phyloP scores from a whole-genome alignment of 2,888 invertebrate species.

The Glaucopsyche alexis region DNA sequence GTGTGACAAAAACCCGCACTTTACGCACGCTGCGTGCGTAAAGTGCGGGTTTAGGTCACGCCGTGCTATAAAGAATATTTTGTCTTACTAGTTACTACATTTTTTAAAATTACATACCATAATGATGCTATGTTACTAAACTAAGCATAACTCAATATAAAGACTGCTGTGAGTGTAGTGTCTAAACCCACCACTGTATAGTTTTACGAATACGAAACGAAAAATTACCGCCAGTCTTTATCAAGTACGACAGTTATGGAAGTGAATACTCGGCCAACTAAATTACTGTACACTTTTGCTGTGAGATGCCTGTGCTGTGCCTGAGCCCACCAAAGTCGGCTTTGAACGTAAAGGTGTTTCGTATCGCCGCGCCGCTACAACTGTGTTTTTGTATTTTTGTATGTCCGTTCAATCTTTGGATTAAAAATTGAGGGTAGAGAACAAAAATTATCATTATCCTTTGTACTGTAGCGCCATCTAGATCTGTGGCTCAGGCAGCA shows the following conservation, averaged over 20 bases:
- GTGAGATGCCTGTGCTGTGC: slow-evolving; percentile 20
- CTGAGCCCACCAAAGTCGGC: slow-evolving; percentile 13
- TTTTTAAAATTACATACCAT: too few relatives aligned
- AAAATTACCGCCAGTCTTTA: slow-evolving; percentile 1
- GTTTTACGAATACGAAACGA: slow-evolving; percentile 19
- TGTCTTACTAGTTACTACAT: too few relatives aligned
- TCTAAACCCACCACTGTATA: slow-evolving; percentile 22
- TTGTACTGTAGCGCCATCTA: background rate
- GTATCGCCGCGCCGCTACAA: background rate
- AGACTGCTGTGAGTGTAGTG: slow-evolving; percentile 15
- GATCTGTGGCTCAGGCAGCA: slow-evolving; percentile 30
- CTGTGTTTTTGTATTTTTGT: slow-evolving; percentile 14
- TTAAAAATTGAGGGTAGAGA: slow-evolving; percentile 3
- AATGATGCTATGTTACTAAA: too few relatives aligned
- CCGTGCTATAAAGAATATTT: too few relatives aligned
- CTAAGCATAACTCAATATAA: background rate
- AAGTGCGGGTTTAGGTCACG: too few relatives aligned
- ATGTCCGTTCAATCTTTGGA: background rate
- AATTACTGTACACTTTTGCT: slow-evolving; percentile 28
- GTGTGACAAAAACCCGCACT: too few relatives aligned
- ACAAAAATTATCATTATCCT: background rate
- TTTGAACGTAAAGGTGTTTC: background rate
- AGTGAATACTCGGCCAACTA: slow-evolving; percentile 24
- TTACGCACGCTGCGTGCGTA: too few relatives aligned
- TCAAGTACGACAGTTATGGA: slow-evolving; percentile 1